A percentile compares a stretch with the other conserved stretches of the same genome.
phyloP scores from a whole-genome alignment of 2,797 vertebrate species.

The Sciaenops ocellatus region DNA sequence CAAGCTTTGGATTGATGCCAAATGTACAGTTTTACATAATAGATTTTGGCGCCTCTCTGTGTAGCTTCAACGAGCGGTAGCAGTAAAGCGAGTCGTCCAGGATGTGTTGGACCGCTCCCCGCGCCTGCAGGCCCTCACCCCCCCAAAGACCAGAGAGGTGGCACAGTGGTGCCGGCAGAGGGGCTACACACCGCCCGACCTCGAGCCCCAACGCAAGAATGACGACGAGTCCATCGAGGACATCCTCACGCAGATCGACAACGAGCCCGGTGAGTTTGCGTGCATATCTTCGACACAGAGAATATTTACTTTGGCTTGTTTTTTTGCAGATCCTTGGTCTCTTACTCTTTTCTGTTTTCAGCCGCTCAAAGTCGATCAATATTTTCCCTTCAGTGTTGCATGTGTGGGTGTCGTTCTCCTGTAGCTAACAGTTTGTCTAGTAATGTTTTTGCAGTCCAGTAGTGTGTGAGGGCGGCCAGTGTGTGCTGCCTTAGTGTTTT shows the following conservation, averaged over 20 bases:
- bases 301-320: not conserved
- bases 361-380: slow-evolving; percentile 48
- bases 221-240: slow-evolving; percentile 96
- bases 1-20: not conserved
- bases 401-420: slow-evolving; percentile 58
- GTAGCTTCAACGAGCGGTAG: slow-evolving; percentile 96
- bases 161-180: slow-evolving; percentile 96
- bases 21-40: slow-evolving; percentile 15
- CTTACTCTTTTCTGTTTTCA: slow-evolving; percentile 19
- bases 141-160: slow-evolving; percentile 94
- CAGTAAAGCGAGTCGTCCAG: slow-evolving; percentile 92
- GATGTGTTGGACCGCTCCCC: slow-evolving; percentile 93
- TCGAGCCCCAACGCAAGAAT: slow-evolving; percentile 84
- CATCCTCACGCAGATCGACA: slow-evolving; percentile 97
- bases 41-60: slow-evolving; percentile 18
- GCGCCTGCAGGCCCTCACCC: slow-evolving; percentile 89
- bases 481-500: slow-evolving; percentile 35
- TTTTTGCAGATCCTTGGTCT: not conserved
- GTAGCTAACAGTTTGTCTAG: slow-evolving; percentile 35
- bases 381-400: slow-evolving; percentile 39
- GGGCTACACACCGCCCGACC: slow-evolving; percentile 93
- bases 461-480: slow-evolving; percentile 35
- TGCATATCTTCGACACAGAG: not conserved
- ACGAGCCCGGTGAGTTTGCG: slow-evolving; percentile 89
- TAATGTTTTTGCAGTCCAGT: slow-evolving; percentile 38